These are phyloP conservation scores for Macroglossus sobrinus DNA, from an alignment of 2,113 vertebrate genomes.

Conservation along the genomic window DNA sequence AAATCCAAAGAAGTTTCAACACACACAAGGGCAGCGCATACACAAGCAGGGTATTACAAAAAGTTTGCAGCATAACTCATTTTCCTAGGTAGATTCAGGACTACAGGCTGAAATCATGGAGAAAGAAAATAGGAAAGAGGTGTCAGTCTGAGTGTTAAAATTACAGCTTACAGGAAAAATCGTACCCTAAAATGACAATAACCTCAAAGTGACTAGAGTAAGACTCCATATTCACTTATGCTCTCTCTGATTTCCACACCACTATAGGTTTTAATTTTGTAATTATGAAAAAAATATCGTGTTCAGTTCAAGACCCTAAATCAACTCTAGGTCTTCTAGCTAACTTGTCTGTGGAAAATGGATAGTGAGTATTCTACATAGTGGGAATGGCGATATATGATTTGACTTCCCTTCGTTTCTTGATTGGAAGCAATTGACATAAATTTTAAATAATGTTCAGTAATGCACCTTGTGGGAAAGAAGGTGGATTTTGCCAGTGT, in stretches of 20 bases:
- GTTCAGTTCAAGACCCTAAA: neutral
- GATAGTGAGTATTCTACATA: neutral
- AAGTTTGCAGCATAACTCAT: neutral
- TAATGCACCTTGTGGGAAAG: neutral
- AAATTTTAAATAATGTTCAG: neutral
- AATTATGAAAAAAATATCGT: neutral
- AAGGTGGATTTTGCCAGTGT: neutral
- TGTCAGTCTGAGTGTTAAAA: neutral
- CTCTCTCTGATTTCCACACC: slow-evolving; percentile 31
- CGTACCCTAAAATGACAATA: neutral
- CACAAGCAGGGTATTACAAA: neutral
- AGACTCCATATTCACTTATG: neutral
- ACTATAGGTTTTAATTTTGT: slow-evolving; percentile 1
- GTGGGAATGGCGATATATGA: neutral
- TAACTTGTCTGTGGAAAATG: neutral
- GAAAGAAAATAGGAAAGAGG: neutral
- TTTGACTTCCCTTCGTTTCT: slow-evolving; percentile 28
- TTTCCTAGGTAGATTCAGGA: neutral
- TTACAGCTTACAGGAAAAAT: neutral
- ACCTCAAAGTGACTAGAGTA: neutral
- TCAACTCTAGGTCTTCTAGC: neutral
- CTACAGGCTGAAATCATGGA: neutral
- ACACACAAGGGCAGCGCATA: neutral
- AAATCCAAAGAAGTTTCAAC: neutral
- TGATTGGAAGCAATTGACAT: neutral